phyloP scores from a whole-genome alignment of 2,888 invertebrate species.

The Serrognathus titanus region DNA sequence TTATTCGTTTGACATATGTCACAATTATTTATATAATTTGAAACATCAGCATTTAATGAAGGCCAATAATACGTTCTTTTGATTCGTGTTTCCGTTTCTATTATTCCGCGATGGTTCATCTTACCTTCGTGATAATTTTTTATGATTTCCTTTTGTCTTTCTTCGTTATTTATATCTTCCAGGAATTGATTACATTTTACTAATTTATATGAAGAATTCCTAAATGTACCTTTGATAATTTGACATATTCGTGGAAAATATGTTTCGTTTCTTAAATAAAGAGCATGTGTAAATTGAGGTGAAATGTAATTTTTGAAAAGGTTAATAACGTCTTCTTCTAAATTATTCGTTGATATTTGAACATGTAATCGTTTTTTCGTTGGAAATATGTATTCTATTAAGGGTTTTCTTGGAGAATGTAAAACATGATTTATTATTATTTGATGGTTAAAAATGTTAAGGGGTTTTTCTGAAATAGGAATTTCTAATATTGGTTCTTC shows the following conservation, averaged over 20 bases:
- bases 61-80: conserved; percentile 2
- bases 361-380: neutral
- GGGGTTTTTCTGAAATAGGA: neutral
- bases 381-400: too few species aligned
- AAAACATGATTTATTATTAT: neutral
- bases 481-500: neutral
- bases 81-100: neutral
- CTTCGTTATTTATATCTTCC: neutral
- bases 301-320: neutral
- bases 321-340: neutral
- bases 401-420: too few species aligned
- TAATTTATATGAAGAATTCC: neutral
- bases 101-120: neutral
- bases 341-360: neutral
- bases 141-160: neutral
- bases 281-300: neutral
- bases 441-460: neutral
- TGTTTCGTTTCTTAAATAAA: neutral
- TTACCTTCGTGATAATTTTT: conserved; percentile 4
- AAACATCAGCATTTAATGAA: neutral
- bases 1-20: neutral
- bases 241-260: neutral
- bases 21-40: conserved; percentile 1
- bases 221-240: neutral
- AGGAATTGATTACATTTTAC: neutral